phyloP scores from a whole-genome alignment of 2,797 vertebrate genomes.

The Acanthis flammea region DNA sequence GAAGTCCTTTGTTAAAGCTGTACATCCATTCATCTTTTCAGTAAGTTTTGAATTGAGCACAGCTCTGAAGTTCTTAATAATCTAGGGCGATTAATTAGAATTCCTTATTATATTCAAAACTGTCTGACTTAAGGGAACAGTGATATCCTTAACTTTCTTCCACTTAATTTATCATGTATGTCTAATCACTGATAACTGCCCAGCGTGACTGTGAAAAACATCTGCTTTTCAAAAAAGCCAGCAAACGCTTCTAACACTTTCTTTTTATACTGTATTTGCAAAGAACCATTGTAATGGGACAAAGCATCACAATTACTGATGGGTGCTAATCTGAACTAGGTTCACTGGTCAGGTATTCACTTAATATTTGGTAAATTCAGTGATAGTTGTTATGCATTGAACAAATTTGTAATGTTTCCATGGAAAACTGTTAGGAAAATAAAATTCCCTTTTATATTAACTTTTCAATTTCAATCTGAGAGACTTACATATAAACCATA shows the following conservation, averaged over 20 bases:
- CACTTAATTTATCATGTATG: not conserved
- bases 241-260: not conserved
- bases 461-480: not conserved
- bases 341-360: not conserved
- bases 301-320: not conserved
- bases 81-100: not conserved
- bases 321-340: not conserved
- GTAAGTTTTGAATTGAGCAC: not conserved
- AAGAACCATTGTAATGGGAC: not conserved
- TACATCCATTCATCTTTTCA: not conserved
- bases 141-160: not conserved
- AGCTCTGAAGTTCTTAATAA: not conserved
- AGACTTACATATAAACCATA: not conserved
- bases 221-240: not conserved
- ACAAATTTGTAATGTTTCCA: not conserved
- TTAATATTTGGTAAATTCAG: not conserved
- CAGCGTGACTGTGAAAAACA: not conserved
- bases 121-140: not conserved
- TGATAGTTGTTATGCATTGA: not conserved
- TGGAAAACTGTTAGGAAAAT: not conserved
- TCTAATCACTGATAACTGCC: not conserved
- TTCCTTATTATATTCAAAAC: not conserved
- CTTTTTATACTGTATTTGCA: not conserved
- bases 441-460: not conserved
- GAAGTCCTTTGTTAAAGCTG: not conserved